Evolutionary conservation across 2,888 invertebrate genomes (phyloP).

Genomic region (Morpho helenor): DNA sequence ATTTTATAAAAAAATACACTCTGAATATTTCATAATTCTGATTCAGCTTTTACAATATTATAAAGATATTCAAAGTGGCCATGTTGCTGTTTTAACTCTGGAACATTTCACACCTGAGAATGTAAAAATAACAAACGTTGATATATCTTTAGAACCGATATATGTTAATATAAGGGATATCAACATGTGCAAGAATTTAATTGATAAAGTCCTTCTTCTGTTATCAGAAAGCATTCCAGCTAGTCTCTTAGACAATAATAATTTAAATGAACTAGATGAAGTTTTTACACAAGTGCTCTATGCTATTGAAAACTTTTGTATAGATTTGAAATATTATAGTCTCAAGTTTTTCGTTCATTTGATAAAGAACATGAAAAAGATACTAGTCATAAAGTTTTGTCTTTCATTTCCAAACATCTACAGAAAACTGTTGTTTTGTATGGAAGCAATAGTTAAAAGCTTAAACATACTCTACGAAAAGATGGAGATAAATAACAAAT

Average conservation of each 20-base stretch:
- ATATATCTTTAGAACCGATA: slow-evolving; percentile 62
- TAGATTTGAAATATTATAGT: slow-evolving; percentile 54
- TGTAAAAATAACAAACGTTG: slow-evolving; percentile 51
- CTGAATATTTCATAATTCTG: slow-evolving; percentile 68
- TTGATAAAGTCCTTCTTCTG: slow-evolving; percentile 54
- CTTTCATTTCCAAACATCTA: slow-evolving; percentile 43
- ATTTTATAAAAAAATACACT: slow-evolving; percentile 67
- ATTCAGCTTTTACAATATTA: slow-evolving; percentile 62
- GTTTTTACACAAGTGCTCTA: slow-evolving; percentile 44
- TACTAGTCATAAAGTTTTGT: slow-evolving; percentile 42
- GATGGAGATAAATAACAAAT: slow-evolving; percentile 43
- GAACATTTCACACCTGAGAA: slow-evolving; percentile 67
- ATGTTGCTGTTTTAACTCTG: slow-evolving; percentile 39
- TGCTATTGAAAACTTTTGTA: slow-evolving; percentile 53
- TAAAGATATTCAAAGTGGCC: slow-evolving; percentile 37
- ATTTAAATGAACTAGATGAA: slow-evolving; percentile 31
- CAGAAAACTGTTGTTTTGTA: slow-evolving; percentile 39
- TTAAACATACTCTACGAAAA: slow-evolving; percentile 52
- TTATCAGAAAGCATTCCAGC: slow-evolving; percentile 55
- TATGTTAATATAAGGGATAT: slow-evolving; percentile 54
- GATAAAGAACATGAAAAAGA: slow-evolving; percentile 47
- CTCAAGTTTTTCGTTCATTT: slow-evolving; percentile 56
- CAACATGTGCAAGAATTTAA: slow-evolving; percentile 51
- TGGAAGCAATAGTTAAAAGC: slow-evolving; percentile 49
- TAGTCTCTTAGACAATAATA: slow-evolving; percentile 44